A percentile compares a stretch with the other conserved stretches of the same genome.
Conservation (phyloP, 2,888 invertebrate genomes). For the Nemotelus nigrinus region DNA sequence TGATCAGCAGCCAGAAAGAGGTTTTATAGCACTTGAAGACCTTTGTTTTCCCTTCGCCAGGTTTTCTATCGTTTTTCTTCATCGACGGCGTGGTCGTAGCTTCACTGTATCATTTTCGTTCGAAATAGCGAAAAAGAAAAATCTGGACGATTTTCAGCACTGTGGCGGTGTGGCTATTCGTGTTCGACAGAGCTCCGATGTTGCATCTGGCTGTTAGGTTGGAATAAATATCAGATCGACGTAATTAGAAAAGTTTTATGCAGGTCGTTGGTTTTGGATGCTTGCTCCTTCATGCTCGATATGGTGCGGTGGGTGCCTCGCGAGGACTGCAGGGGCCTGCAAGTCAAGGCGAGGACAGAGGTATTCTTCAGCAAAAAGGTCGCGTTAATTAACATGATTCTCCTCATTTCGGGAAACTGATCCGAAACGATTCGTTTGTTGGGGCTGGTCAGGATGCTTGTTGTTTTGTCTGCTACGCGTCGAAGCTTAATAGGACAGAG, state of each 20-base stretch:
- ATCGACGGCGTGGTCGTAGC: background rate
- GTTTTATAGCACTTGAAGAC: background rate
- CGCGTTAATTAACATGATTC: background rate
- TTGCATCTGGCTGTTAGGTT: background rate
- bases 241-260: background rate
- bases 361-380: background rate
- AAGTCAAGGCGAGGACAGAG: background rate
- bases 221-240: background rate
- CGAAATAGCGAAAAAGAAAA: background rate
- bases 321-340: background rate
- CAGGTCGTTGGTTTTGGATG: background rate
- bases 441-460: background rate
- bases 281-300: background rate
- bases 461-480: background rate
- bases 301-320: background rate
- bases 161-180: background rate
- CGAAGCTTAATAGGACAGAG: background rate
- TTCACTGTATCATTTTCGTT: background rate
- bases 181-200: background rate
- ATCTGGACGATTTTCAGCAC: background rate
- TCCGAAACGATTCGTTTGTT: background rate
- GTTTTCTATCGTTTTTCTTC: background rate
- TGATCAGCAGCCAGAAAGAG: background rate
- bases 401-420: background rate
- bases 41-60: background rate